Evolutionary conservation across 2,888 invertebrate genomes (phyloP).

Genomic region (Acronicta leporina): DNA sequence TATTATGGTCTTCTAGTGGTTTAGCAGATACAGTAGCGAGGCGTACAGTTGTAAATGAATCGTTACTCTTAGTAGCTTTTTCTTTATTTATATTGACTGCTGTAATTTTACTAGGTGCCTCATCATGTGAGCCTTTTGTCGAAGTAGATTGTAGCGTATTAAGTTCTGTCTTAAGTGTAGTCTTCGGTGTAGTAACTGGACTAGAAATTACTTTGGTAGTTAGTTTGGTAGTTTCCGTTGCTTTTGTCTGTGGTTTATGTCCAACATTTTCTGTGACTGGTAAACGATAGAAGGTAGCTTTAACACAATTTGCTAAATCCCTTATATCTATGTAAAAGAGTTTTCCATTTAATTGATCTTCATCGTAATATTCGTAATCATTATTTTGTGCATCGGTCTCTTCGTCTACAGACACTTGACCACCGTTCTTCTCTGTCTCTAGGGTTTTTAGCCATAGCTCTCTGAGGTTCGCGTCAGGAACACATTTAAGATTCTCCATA

Average conservation of each 20-base stretch:
- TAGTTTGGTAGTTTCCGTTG: conserved; percentile 27
- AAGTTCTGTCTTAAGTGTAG: conserved; percentile 31
- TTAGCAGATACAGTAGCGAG: conserved; percentile 83
- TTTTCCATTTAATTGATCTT: conserved; percentile 80
- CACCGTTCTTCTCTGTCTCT: conserved; percentile 66
- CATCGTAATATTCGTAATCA: conserved; percentile 84
- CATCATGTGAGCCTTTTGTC: conserved; percentile 1
- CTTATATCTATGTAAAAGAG: conserved; percentile 81
- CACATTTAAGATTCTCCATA: conserved; percentile 80
- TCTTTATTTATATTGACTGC: conserved; percentile 35
- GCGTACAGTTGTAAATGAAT: conserved; percentile 74
- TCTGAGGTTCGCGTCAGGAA: conserved; percentile 69
- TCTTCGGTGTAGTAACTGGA: conserved; percentile 25
- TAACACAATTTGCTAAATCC: conserved; percentile 74
- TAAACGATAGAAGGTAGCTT: conserved; percentile 15
- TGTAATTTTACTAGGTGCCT: conserved; percentile 16
- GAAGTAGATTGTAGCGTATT: conserved; percentile 6
- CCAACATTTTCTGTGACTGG: not conserved
- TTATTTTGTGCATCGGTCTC: conserved; percentile 57
- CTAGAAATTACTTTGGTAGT: conserved; percentile 31
- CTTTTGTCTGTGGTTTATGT: conserved; percentile 13
- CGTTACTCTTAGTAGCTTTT: conserved; percentile 51
- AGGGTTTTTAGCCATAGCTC: conserved; percentile 72
- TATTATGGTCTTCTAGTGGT: conserved; percentile 70
- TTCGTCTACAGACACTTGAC: conserved; percentile 64